Conservation (phyloP, 2,797 vertebrate genomes). For the Diplodus sargus region DNA sequence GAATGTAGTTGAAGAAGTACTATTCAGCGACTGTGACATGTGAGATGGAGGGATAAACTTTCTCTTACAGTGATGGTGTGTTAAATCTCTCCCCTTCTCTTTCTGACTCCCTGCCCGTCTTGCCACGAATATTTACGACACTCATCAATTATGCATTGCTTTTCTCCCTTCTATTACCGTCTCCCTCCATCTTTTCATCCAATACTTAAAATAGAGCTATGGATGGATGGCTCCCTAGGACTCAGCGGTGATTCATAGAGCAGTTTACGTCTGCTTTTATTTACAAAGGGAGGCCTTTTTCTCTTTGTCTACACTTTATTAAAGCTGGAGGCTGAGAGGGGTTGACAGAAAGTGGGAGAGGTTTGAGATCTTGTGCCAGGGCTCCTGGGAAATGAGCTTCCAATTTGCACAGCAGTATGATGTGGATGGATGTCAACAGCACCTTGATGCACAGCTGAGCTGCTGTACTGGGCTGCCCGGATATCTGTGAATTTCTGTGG, state of each 20-base stretch:
- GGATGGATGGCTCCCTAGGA: slow-evolving; percentile 31
- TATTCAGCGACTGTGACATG: slow-evolving; percentile 10
- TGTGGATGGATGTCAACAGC: slow-evolving; percentile 27
- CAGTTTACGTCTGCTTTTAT: slow-evolving; percentile 51
- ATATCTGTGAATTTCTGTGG: neutral
- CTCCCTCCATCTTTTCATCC: slow-evolving; percentile 52
- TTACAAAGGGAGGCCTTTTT: slow-evolving; percentile 48
- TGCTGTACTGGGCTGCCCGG: slow-evolving; percentile 2
- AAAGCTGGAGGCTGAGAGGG: slow-evolving; percentile 28
- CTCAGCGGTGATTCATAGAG: slow-evolving; percentile 59
- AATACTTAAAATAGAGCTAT: slow-evolving; percentile 46
- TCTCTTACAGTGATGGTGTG: slow-evolving; percentile 11
- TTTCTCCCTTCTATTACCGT: slow-evolving; percentile 32
- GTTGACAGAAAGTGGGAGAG: slow-evolving; percentile 19
- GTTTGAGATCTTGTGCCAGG: slow-evolving; percentile 41
- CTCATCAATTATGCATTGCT: slow-evolving; percentile 74
- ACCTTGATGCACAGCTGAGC: slow-evolving; percentile 24
- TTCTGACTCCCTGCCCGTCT: slow-evolving; percentile 16
- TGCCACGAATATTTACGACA: slow-evolving; percentile 58
- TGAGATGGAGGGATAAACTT: slow-evolving; percentile 14
- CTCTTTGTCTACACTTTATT: slow-evolving; percentile 32
- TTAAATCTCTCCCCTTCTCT: slow-evolving; percentile 42
- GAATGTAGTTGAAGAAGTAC: neutral
- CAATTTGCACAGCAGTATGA: slow-evolving; percentile 28
- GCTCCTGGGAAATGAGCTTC: slow-evolving; percentile 42